Base-by-base conservation (phyloP, 1,140 invertebrate species). In the Oryzaephilus surinamensis region DNA sequence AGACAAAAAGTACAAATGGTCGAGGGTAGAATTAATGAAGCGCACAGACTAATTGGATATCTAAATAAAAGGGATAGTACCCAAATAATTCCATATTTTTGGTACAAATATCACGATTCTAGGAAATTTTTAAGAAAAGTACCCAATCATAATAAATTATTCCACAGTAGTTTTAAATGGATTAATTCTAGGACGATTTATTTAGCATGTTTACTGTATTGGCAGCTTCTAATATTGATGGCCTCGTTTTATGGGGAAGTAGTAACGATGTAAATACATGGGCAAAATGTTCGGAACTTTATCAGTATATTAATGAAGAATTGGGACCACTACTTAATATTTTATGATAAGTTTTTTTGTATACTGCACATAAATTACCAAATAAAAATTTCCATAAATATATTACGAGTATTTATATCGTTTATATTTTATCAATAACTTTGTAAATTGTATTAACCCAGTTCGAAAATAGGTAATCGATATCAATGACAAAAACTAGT, bases 161-260 rank as follows among this genome's bases (percentile, higher is more conserved):
- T 33, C n/a, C 3, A 6, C 12, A 32, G 30, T 6, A 11, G 12
- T 21, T 41, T 6, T n/a, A 34, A 45, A 38, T 41, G 8, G 12
- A 14, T 38, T 39, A 27, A 34, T 46, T 71, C 31, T 55, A 81
- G 77, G 53, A 61, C 11, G 77, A 82, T 43, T 43, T 79, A 2
- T 51, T 64, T 6, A 61, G 67, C 20, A 62, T 67, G 1, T 46
- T 84, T 2, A 51, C 58, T 12, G 62, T 69, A 19, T 62, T 81
- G 8, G 64, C 68, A 24, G 62, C 62, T 30, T 66, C 64, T 6
- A 67, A 72, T 4, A 69, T 72, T 3, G 63, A 72, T 41, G 81
- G 80, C 1, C 55, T 76, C 4, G 70, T 85, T 3, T 67, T 85
- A 24, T 85, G 81, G 81, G 81, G 81, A 6, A 79, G 77, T 41